These are phyloP conservation scores for Neoitamus cyanurus DNA, from an alignment of 2,888 invertebrate species.

Conservation along the genomic window DNA sequence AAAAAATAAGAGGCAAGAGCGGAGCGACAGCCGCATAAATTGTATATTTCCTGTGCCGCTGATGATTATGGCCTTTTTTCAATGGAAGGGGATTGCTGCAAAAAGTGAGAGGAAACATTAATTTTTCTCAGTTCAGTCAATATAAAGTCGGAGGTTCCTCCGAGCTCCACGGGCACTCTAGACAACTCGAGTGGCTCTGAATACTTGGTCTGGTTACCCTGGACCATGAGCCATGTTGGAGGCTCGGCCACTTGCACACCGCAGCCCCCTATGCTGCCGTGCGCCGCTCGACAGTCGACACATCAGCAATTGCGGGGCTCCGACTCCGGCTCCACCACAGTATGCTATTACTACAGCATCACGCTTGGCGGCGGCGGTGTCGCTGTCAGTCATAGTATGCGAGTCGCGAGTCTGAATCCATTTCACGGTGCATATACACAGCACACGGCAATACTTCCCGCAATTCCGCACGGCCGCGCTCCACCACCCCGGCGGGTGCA, in stretches of 20 bases:
- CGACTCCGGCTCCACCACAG: neutral
- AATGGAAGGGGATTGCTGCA: slow-evolving; percentile 39
- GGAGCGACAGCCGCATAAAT: slow-evolving; percentile 45
- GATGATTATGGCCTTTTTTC: slow-evolving; percentile 43
- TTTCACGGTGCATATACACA: neutral
- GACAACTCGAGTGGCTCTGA: slow-evolving; percentile 19
- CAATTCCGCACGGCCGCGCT: neutral
- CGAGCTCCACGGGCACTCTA: slow-evolving; percentile 12
- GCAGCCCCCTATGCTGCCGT: neutral
- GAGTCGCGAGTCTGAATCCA: neutral
- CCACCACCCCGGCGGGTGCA: neutral
- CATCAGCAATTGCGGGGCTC: neutral
- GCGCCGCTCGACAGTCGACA: neutral
- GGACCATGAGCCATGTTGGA: slow-evolving; percentile 19
- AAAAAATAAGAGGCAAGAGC: slow-evolving; percentile 3
- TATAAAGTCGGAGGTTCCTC: slow-evolving; percentile 34
- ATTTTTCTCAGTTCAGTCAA: slow-evolving; percentile 41
- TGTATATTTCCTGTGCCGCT: slow-evolving; percentile 46
- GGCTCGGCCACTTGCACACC: neutral
- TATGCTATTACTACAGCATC: neutral
- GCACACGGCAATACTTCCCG: neutral
- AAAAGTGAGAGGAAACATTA: slow-evolving; percentile 48
- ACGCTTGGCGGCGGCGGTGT: neutral
- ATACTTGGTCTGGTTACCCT: slow-evolving; percentile 20
- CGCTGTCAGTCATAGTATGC: neutral